phyloP scores from a whole-genome alignment of 2,888 invertebrate species.

The Chalcosyrphus nemorum region DNA sequence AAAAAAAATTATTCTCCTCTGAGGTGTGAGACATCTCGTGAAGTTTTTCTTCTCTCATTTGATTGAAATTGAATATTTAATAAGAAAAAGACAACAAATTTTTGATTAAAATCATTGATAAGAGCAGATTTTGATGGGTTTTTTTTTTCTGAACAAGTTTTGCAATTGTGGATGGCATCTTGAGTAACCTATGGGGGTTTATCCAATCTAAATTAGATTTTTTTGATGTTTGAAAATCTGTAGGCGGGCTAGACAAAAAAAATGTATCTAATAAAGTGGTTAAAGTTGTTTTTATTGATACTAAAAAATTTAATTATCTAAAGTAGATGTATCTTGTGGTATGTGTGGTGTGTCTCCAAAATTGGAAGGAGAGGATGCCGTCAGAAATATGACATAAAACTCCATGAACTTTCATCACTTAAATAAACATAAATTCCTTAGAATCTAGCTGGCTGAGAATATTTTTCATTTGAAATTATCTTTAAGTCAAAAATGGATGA shows the following conservation, averaged over 20 bases:
- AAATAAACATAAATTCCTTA: not conserved
- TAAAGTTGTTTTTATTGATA: slow-evolving; percentile 40
- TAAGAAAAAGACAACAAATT: too few relatives aligned
- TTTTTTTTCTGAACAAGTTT: slow-evolving; percentile 43
- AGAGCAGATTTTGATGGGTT: not conserved
- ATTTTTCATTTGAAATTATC: not conserved
- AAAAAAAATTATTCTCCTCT: not conserved
- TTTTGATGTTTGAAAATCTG: not conserved
- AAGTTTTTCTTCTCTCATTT: not conserved
- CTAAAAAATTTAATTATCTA: slow-evolving; percentile 30
- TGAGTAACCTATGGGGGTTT: slow-evolving; percentile 8
- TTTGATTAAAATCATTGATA: slow-evolving; percentile 32
- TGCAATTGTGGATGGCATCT: not conserved
- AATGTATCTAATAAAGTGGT: slow-evolving; percentile 36
- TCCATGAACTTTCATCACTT: slow-evolving; percentile 17
- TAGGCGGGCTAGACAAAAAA: slow-evolving; percentile 12
- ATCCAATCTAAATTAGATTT: not conserved
- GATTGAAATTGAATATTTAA: slow-evolving; percentile 26
- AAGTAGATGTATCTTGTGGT: slow-evolving; percentile 4
- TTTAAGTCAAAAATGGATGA: not conserved
- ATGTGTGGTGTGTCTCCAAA: not conserved
- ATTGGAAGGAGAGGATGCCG: not conserved
- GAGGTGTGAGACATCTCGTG: not conserved
- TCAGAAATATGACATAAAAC: slow-evolving; percentile 10
- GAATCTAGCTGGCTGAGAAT: not conserved